phyloP scores from a whole-genome alignment of 2,888 invertebrate genomes.

The Drosophila anceps region DNA sequence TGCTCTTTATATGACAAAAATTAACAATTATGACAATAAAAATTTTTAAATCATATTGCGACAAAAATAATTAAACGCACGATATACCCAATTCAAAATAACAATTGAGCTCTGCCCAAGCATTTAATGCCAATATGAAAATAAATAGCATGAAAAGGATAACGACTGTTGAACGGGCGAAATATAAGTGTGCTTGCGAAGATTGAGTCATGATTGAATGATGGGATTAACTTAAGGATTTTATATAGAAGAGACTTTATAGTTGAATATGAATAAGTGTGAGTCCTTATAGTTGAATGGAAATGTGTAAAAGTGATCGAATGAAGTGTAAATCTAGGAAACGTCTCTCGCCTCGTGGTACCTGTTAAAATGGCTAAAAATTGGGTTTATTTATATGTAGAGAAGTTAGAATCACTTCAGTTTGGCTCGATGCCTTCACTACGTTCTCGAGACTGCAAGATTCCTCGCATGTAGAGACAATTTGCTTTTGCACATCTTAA shows the following conservation, averaged over 20 bases:
- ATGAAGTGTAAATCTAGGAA: too few species aligned
- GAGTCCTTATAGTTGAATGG: background rate
- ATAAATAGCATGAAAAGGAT: slow-evolving; percentile 8
- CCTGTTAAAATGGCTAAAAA: too few species aligned
- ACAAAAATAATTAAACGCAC: slow-evolving; percentile 56
- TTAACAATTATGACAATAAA: slow-evolving; percentile 67
- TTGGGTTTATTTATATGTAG: too few species aligned
- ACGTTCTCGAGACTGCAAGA: too few species aligned
- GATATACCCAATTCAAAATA: slow-evolving; percentile 39
- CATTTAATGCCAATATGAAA: slow-evolving; percentile 28
- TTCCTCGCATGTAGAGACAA: too few species aligned
- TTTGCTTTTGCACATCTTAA: background rate
- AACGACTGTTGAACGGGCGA: background rate
- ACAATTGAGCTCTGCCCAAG: slow-evolving; percentile 13
- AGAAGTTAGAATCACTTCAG: too few species aligned
- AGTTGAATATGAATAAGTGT: too few species aligned
- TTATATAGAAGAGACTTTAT: background rate
- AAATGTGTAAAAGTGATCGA: too few species aligned
- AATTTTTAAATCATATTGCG: slow-evolving; percentile 60
- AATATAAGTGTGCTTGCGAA: background rate
- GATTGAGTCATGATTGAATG: slow-evolving; percentile 2
- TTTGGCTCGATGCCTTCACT: too few species aligned
- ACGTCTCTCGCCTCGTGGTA: too few species aligned
- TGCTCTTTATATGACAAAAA: slow-evolving; percentile 62
- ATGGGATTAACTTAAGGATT: background rate